Conservation (phyloP, 2,797 vertebrate genomes). For the Pyrocephalus nanus region DNA sequence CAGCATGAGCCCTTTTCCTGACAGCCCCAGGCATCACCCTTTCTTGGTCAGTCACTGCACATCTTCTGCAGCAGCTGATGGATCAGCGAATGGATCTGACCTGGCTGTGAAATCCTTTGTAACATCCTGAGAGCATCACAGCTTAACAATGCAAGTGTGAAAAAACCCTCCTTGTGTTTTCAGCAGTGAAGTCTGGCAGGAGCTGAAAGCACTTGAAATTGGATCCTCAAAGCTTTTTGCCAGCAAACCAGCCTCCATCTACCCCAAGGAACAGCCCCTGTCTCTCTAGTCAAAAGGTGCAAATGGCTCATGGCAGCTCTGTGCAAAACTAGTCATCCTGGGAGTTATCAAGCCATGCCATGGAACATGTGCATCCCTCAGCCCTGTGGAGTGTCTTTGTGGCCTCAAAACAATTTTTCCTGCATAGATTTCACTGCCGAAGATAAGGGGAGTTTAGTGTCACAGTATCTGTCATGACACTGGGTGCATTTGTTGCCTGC, state of each 20-base stretch:
- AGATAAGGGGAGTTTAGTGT: background rate
- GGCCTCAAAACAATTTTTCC: background rate
- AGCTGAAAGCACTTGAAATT: constrained; percentile 13
- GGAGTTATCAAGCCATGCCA: background rate
- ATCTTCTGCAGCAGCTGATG: background rate
- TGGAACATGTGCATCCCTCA: fast-evolving
- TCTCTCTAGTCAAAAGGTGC: background rate
- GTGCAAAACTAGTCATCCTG: background rate
- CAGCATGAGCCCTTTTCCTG: background rate
- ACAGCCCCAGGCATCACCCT: background rate
- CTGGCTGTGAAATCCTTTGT: background rate
- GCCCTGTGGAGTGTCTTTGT: background rate
- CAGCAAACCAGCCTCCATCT: background rate
- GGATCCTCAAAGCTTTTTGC: constrained; percentile 1
- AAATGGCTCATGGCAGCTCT: background rate
- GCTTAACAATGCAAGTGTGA: background rate
- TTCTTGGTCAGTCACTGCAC: fast-evolving
- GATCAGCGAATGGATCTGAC: background rate
- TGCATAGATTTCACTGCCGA: background rate
- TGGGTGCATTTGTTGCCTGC: background rate
- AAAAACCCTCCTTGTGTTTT: background rate
- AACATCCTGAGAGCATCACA: background rate
- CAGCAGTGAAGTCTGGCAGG: background rate
- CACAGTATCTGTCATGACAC: background rate
- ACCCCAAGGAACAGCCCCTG: background rate